Evolutionary conservation across 2,113 vertebrate genomes (phyloP).

Genomic region (Muntiacus reevesi): DNA sequence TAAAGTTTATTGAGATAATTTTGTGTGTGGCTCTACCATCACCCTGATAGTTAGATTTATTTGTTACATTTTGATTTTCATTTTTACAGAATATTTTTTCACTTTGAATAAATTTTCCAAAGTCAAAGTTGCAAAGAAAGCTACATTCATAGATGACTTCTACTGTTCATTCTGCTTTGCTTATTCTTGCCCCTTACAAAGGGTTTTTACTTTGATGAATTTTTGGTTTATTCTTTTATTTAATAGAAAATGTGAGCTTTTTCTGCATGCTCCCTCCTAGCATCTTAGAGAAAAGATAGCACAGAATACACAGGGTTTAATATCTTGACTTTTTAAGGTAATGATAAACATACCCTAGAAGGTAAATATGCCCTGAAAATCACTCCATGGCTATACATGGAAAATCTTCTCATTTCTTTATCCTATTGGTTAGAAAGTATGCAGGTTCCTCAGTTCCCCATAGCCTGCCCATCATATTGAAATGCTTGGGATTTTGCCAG

Average conservation of each 20-base stretch:
- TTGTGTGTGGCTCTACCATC: not conserved
- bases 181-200: not conserved
- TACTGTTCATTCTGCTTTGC: not conserved
- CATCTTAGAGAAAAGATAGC: not conserved
- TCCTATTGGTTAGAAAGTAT: not conserved
- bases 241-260: not conserved
- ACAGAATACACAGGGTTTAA: not conserved
- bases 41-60: not conserved
- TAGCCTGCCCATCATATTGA: not conserved
- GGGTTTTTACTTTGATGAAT: not conserved
- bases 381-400: not conserved
- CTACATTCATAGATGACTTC: not conserved
- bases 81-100: not conserved
- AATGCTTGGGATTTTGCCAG: not conserved
- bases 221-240: not conserved
- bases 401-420: not conserved
- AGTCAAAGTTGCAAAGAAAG: not conserved
- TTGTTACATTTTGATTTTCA: not conserved
- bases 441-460: not conserved
- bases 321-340: not conserved
- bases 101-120: not conserved
- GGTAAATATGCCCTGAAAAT: not conserved
- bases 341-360: not conserved
- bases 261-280: not conserved
- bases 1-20: not conserved